Percentiles rank a stretch among this genome's conserved stretches.
Conservation (phyloP, 2,113 vertebrate species). For the Hypanus sabinus region DNA sequence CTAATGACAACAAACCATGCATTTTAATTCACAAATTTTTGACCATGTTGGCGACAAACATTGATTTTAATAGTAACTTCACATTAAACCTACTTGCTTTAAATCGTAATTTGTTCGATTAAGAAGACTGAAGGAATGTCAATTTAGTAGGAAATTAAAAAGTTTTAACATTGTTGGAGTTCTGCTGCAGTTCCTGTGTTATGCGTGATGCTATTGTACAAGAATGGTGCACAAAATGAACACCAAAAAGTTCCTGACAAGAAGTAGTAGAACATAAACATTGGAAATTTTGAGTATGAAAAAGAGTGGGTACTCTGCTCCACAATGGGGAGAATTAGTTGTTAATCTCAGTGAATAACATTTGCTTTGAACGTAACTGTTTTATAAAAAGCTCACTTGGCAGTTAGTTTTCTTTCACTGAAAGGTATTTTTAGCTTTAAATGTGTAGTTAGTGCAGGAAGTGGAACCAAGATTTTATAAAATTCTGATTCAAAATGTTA, state of each 20-base stretch:
- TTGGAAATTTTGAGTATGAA: background rate
- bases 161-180: background rate
- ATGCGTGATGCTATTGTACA: background rate
- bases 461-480: background rate
- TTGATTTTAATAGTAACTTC: background rate
- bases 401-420: background rate
- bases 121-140: background rate
- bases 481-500: background rate
- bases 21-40: background rate
- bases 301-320: background rate
- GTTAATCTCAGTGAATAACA: background rate
- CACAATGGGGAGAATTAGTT: background rate
- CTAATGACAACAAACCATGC: background rate
- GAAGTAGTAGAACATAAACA: background rate
- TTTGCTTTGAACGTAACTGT: background rate
- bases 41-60: background rate
- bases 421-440: background rate
- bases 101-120: background rate
- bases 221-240: conserved; percentile 2
- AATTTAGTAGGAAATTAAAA: background rate
- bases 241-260: background rate
- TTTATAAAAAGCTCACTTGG: background rate
- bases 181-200: background rate
- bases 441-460: background rate
- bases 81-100: background rate